Evolutionary conservation across 2,888 invertebrate species (phyloP).

Genomic region (Cephus rjabovi): DNA sequence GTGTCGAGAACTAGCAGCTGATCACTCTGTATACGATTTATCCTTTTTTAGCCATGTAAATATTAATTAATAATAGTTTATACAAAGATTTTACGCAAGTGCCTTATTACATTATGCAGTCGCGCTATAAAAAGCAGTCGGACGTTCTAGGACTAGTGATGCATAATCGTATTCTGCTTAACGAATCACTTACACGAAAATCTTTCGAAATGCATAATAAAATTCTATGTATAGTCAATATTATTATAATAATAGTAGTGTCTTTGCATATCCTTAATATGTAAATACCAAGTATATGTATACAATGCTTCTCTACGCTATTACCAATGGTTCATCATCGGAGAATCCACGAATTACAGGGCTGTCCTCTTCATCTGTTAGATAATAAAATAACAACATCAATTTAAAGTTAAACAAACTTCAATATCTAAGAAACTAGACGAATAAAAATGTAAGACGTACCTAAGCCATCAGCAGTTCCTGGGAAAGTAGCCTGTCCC

Average conservation of each 20-base stretch:
- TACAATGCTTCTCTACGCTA: slow-evolving; percentile 74
- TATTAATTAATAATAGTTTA: slow-evolving; percentile 5
- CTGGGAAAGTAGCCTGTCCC: slow-evolving; percentile 86
- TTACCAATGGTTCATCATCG: slow-evolving; percentile 93
- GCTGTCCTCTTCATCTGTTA: slow-evolving; percentile 83
- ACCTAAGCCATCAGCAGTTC: slow-evolving; percentile 76
- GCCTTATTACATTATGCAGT: slow-evolving; percentile 5
- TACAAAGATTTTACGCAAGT: slow-evolving; percentile 35
- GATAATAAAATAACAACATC: neutral
- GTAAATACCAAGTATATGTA: slow-evolving; percentile 29
- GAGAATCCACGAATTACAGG: slow-evolving; percentile 92
- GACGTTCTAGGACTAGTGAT: slow-evolving; percentile 19
- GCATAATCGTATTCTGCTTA: slow-evolving; percentile 1
- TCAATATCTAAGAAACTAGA: neutral
- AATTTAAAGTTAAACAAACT: neutral
- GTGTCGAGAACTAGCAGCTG: neutral
- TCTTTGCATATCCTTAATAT: slow-evolving; percentile 46
- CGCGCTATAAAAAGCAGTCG: slow-evolving; percentile 15
- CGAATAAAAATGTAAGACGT: slow-evolving; percentile 44
- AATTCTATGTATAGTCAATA: slow-evolving; percentile 48
- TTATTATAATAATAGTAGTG: slow-evolving; percentile 48
- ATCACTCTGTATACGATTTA: neutral
- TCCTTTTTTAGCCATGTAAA: slow-evolving; percentile 9
- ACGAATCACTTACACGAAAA: slow-evolving; percentile 35
- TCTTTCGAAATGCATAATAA: slow-evolving; percentile 26